These are phyloP conservation scores for Bibio marci DNA, from an alignment of 2,888 invertebrate species.

Conservation along the genomic window DNA sequence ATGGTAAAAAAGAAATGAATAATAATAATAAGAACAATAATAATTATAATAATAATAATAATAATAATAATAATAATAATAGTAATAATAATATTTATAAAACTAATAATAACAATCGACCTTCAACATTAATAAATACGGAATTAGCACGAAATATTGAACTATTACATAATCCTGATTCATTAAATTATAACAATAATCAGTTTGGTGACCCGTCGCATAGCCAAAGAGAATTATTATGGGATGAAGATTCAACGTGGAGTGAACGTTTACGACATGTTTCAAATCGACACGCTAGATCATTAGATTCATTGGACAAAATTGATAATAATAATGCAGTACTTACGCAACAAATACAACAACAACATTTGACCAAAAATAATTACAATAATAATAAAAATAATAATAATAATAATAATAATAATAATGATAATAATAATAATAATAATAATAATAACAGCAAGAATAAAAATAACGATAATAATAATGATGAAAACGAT, in stretches of 20 bases:
- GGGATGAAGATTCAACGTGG: conserved; percentile 74
- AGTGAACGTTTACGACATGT: conserved; percentile 60
- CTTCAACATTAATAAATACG: too few species aligned
- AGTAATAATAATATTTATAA: background rate
- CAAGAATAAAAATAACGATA: background rate
- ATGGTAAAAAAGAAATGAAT: conserved; percentile 6
- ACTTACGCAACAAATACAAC: conserved; percentile 8
- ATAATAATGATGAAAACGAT: conserved; percentile 30
- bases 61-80: background rate
- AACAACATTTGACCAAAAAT: conserved; percentile 10
- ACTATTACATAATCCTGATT: background rate
- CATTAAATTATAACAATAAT: background rate
- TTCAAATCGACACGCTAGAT: conserved; percentile 64
- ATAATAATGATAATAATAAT: background rate
- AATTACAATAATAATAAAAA: conserved; percentile 5
- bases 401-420: conserved; percentile 18
- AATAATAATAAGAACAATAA: background rate
- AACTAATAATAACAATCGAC: background rate
- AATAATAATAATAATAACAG: too few species aligned
- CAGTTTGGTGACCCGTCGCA: background rate
- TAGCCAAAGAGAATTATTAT: conserved; percentile 47
- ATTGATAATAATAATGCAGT: conserved; percentile 15
- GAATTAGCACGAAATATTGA: too few species aligned
- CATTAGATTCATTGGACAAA: conserved; percentile 63
- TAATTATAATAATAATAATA: background rate